Percentiles rank a stretch among this genome's conserved stretches.
These are phyloP conservation scores for Conger conger DNA, from an alignment of 2,113 vertebrate species.

Conservation along the genomic window DNA sequence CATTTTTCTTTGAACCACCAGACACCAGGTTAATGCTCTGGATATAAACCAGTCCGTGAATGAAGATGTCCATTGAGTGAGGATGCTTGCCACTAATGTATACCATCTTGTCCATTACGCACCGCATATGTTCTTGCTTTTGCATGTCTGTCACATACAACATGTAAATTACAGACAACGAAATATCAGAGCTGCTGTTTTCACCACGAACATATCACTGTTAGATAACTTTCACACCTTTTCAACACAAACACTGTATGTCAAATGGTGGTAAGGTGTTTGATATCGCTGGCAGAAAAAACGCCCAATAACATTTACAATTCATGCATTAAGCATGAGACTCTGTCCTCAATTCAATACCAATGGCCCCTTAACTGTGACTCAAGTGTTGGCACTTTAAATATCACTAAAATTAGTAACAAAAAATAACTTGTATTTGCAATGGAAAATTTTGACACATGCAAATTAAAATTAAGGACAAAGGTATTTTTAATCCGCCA, in stretches of 20 bases:
- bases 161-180: background rate
- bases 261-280: background rate
- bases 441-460: background rate
- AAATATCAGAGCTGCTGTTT: background rate
- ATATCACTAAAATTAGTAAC: no score
- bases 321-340: background rate
- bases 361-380: no score
- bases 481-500: background rate
- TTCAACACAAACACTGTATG: background rate
- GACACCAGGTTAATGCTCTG: background rate
- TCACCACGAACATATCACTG: background rate
- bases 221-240: background rate
- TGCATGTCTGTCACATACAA: background rate
- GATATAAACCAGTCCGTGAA: background rate
- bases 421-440: no score
- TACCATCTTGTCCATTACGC: background rate
- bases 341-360: no score
- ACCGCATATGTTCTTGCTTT: background rate
- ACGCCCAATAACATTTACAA: background rate
- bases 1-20: background rate
- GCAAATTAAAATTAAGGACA: background rate
- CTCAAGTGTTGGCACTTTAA: no score
- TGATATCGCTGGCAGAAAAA: no score
- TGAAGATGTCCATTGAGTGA: background rate
- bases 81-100: background rate